Base-by-base conservation (phyloP, 2,797 vertebrate genomes). In the Gymnopithys bicolor region DNA sequence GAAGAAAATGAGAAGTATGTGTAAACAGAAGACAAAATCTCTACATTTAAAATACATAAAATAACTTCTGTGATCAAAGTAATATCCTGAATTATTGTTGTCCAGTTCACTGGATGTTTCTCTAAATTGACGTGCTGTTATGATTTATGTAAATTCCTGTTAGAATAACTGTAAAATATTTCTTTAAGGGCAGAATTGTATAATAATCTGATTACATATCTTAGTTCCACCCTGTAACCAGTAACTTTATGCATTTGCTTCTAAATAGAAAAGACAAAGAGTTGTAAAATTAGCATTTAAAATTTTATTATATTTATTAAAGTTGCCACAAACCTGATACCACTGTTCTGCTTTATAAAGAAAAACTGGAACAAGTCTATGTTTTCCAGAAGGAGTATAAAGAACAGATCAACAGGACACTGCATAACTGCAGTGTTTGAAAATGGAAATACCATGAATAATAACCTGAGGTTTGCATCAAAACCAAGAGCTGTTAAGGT, bases 161-260 rank as follows among this genome's bases (percentile, higher is more conserved):
- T 82, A 84, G 41, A 89, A 74, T 79, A 70, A n/a, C 66, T 78
- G 28, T 82, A 80, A 90, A 56, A 90, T 92, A 67, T 70, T 91
- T 93, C 32, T 93, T 92, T 71, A 83, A 71, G 25, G 58, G 51
- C 84, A 89, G 48, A 93, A 68, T 41, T 84, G 27, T 53, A 13
- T 84, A 84, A 73, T 80, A 89, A 95, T 74, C 74, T 91, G 74
- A 55, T 90, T 89, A 80, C 37, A 53, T 80, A 85, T 93, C 17
- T 87, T 93, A 67, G 75, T 93, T 95, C 45, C 24, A 83, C 41
- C 33, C 59, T 68, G 19, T 64, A 66, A 62, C 33, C n/a, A 67
- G 37, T 55, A 92, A 93, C 95, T 63, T 55, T 24, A 23, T 77
- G 25, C 55, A 82, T 87, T 85, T 94, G 8, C 69, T 85, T 76